These are phyloP conservation scores for honey bee (Apis mellifera) DNA, from an alignment of 1,140 invertebrate species.

Conservation along the genomic window DNA sequence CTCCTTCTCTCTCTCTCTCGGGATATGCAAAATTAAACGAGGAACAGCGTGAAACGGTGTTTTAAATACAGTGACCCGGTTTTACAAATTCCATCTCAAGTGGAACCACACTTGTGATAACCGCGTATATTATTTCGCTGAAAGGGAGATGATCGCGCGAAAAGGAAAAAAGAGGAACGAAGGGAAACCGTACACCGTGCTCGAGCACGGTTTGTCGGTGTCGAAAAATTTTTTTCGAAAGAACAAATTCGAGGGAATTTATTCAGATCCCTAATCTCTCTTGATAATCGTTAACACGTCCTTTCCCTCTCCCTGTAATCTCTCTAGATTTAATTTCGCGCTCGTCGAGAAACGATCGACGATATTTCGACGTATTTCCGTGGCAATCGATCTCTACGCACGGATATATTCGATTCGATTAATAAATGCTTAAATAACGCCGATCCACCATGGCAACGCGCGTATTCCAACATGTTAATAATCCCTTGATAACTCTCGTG, in stretches of 20 bases:
- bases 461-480: background rate
- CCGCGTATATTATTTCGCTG: no score
- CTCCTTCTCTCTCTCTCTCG: no score
- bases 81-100: no score
- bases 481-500: no score
- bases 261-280: no score
- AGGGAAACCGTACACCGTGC: background rate
- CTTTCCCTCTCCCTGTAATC: background rate
- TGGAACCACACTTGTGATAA: no score
- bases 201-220: no score
- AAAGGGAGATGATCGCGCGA: background rate
- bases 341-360: background rate
- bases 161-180: background rate
- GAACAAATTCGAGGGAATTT: no score
- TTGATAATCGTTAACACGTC: background rate
- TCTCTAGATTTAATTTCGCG: no score
- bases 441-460: background rate
- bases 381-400: background rate
- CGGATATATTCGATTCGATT: background rate
- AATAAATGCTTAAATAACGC: conserved; percentile 2
- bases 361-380: background rate
- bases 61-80: no score
- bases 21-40: no score
- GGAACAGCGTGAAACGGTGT: no score
- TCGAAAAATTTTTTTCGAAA: background rate